Evolutionary conservation across 2,797 vertebrate species (phyloP), one percentile per base, ranked within the genome.

Genomic region (Gadopsis marmoratus): DNA sequence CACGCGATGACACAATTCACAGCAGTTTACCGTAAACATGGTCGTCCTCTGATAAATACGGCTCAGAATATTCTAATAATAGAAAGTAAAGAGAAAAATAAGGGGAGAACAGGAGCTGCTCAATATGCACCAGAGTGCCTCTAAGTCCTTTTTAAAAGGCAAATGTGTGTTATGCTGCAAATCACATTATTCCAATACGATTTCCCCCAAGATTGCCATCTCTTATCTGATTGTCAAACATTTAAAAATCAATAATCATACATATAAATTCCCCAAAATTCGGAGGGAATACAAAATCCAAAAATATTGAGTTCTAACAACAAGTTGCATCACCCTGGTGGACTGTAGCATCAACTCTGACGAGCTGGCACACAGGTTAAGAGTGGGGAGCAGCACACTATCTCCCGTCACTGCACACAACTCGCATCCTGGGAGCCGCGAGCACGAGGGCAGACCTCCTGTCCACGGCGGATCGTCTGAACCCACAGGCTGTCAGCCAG

Each of bases 401-500:
- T 31, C 21, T 29, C 23, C 39, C 39, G 55, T 55, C 51, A 61
- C 4, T 33, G 43, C 54, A 62, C 39, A 66, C 31, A 41, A 21
- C n/a, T 60, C 0, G 0, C 66, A 37, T 21, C 51, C 51, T 47
- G 62, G 62, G 4, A 79, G 39, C 50, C 62, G 12, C 2, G 12
- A 33, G 69, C 41, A 66, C 0, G 2, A 19, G n/a, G 72, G 19
- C 67, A 66, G 60, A 79, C 68, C 37, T n/a, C 35, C 58, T 41
- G 51, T 74, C 48, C 19, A 55, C 33, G 23, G 50, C 17, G 21
- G 71, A 45, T 61, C 60, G 13, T 80, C 39, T 72, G 59, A 74
- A 70, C 69, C 41, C 48, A 55, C 29, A 26, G 56, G 31, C 59
- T 37, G 66, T 71, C 58, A 68, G 71, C 55, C 12, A 76, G 41